Base-by-base conservation (phyloP, 2,888 invertebrate species). In the Strigamia maritima region DNA sequence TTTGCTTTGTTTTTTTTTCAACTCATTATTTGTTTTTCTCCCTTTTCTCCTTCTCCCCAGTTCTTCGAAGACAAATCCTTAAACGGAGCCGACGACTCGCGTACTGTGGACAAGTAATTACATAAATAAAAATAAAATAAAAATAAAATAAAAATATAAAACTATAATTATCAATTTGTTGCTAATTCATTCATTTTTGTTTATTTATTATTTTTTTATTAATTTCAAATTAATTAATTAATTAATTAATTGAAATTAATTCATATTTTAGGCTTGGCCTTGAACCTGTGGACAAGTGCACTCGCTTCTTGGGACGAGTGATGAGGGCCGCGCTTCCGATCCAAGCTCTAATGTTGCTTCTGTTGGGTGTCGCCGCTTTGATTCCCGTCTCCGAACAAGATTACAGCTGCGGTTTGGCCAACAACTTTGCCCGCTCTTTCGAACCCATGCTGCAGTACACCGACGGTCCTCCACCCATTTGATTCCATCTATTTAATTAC, bases 321-420 rank as follows among this genome's bases (percentile, higher is more conserved):
- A 90, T 96, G 82, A 90, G 95, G 85, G 94, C 95, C 79, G 95
- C 97, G 26, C 89, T 97, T 82, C 97, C 97, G 78, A 93, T 98
- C 86, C 97, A 98, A 88, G 95, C 96, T 81, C 88, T 98, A 84
- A 93, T 98, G 89, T 90, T 98, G 83, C 89, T 98, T 81, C 90
- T 98, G 83, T 90, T 98, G 84, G 97, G 97, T 80, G 93, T 95
- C 80, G 97, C 97, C 78, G 93, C 96, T 78, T 89, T 98, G 83
- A 93, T 98, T 79, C 96, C 96, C 6, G 92, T 93, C 86, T 91
- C 93, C 82, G 93, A 94, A 87, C 92, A 92, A 84, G 94, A 94
- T 85, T 93, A 92, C 86, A 91, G 91, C 81, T 94, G 95, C 86
- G 92, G 93, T 87, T 90, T 96, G 85, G 90, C 93, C 83, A 94